phyloP scores from a whole-genome alignment of 1,140 invertebrate genomes.

The Drosophila kepulauana region DNA sequence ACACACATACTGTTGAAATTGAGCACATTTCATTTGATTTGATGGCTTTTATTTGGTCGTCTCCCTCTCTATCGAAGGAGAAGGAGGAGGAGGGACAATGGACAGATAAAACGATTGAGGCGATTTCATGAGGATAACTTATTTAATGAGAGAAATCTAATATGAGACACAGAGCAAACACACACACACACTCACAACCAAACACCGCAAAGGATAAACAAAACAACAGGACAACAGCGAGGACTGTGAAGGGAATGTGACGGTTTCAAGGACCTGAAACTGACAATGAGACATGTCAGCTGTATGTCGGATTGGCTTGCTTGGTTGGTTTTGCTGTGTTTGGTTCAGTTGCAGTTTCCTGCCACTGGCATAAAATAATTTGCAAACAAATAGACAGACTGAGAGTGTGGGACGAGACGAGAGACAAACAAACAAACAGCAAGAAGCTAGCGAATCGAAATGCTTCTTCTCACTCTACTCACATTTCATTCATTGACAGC shows the following conservation, averaged over 20 bases:
- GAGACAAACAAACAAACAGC: constrained; percentile 15
- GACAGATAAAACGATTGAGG: constrained; percentile 21
- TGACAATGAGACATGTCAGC: constrained; percentile 42
- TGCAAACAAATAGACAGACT: constrained; percentile 65
- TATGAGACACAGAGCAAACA: constrained; percentile 51
- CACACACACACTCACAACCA: background rate
- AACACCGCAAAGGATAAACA: constrained; percentile 27
- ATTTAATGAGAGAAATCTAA: constrained; percentile 78
- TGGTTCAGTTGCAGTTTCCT: constrained; percentile 62
- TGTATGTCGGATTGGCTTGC: background rate
- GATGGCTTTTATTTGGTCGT: constrained; percentile 64
- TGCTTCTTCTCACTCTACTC: constrained; percentile 21
- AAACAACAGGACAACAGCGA: background rate
- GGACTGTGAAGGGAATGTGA: background rate
- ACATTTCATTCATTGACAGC: constrained; percentile 73
- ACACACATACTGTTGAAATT: constrained; percentile 31
- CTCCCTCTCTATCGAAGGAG: background rate
- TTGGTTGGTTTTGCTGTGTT: background rate
- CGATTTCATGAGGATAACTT: constrained; percentile 72
- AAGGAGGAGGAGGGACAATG: background rate
- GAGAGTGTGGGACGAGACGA: constrained; percentile 15
- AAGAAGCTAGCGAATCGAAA: constrained; percentile 63
- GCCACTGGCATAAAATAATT: constrained; percentile 69
- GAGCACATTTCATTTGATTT: constrained; percentile 67
- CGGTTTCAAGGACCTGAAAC: constrained; percentile 30